phyloP scores from a whole-genome alignment of 2,113 vertebrate species.

The Steatornis caripensis region DNA sequence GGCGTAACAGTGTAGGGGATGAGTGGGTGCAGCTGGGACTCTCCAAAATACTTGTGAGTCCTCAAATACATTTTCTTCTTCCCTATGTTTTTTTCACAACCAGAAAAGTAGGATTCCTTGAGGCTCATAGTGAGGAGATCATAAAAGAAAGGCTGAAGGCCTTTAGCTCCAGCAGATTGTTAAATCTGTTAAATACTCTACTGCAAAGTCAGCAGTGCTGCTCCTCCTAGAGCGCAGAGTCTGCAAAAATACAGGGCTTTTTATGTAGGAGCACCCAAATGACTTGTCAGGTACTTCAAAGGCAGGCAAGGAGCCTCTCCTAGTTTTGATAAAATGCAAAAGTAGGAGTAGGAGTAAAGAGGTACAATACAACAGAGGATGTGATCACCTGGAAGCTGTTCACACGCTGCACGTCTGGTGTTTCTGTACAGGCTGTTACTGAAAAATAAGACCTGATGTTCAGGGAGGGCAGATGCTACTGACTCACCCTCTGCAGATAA shows the following conservation, averaged over 20 bases:
- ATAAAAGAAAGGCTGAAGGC: slow-evolving; percentile 15
- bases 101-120: not conserved
- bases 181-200: not conserved
- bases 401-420: not conserved
- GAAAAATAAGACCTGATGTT: not conserved
- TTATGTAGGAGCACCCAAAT: not conserved
- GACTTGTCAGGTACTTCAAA: not conserved
- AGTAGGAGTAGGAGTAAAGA: not conserved
- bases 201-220: not conserved
- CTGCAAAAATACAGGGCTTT: not conserved
- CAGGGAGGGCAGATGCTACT: not conserved
- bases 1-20: not conserved
- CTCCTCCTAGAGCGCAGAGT: not conserved
- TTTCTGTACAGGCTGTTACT: not conserved
- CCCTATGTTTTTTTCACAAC: not conserved
- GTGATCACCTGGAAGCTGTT: not conserved
- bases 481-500: not conserved
- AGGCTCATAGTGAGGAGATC: not conserved
- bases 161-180: not conserved
- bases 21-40: not conserved
- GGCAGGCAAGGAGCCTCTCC: not conserved
- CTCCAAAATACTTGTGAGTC: not conserved
- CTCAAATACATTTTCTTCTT: not conserved
- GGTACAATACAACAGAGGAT: not conserved
- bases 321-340: not conserved